A percentile compares a stretch with the other conserved stretches of the same genome.
phyloP scores from a whole-genome alignment of 2,113 vertebrate species.

The Conger conger region DNA sequence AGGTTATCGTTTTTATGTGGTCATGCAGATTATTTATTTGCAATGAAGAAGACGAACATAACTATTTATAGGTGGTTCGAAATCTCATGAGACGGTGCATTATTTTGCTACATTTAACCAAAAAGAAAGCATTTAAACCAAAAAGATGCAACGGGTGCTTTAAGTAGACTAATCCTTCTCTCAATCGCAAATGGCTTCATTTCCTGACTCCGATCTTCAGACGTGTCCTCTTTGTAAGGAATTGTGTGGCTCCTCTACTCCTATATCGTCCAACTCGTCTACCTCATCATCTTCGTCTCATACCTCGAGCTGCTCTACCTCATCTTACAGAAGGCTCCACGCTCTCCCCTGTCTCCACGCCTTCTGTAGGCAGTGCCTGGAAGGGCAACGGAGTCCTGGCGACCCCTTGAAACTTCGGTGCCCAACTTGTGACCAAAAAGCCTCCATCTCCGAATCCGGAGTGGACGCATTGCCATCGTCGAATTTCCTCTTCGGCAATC shows the following conservation, averaged over 20 bases:
- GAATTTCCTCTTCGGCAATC: conserved; percentile 89
- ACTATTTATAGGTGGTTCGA: not conserved
- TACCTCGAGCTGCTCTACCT: conserved; percentile 68
- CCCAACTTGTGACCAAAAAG: conserved; percentile 89
- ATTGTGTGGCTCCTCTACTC: conserved; percentile 85
- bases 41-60: not conserved
- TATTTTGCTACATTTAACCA: conserved; percentile 21
- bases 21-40: not conserved
- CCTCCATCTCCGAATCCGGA: conserved; percentile 83
- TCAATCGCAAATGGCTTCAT: conserved; percentile 83
- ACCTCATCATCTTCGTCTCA: conserved; percentile 86
- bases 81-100: not conserved
- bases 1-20: not conserved
- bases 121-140: conserved; percentile 30
- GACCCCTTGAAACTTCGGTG: conserved; percentile 84
- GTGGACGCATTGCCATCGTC: conserved; percentile 89
- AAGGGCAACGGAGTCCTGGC: conserved; percentile 79
- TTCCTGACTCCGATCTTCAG: conserved; percentile 88
- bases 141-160: conserved; percentile 40
- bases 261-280: conserved; percentile 83
- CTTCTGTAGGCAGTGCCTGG: conserved; percentile 90
- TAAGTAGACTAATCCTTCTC: conserved; percentile 47
- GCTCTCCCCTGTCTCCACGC: conserved; percentile 89
- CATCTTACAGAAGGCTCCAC: conserved; percentile 75
- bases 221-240: conserved; percentile 89